Conservation (phyloP, 2,113 vertebrate genomes). For the Anhinga anhinga region DNA sequence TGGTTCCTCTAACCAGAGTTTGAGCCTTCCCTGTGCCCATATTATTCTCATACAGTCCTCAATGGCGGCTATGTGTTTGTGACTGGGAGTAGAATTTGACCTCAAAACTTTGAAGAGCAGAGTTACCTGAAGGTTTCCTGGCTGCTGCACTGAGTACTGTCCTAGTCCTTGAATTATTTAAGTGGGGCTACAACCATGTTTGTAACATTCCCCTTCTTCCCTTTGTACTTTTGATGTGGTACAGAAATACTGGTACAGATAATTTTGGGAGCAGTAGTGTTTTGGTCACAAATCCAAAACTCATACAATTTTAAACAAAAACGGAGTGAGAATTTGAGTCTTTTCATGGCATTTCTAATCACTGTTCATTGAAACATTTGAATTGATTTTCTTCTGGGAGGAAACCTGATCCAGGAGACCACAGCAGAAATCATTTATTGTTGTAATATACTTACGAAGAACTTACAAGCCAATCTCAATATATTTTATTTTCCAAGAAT, state of each 20-base stretch:
- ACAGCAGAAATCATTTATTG: neutral
- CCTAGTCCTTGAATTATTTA: neutral
- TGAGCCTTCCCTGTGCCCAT: neutral
- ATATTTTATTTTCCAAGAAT: neutral
- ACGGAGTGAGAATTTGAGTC: neutral
- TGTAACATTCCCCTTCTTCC: neutral
- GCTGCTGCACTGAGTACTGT: neutral
- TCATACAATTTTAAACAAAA: neutral
- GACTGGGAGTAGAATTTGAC: neutral
- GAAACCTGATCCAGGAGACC: neutral
- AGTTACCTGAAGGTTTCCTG: neutral
- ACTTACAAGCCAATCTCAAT: neutral
- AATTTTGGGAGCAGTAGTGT: neutral
- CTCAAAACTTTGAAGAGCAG: neutral
- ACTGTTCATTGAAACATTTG: neutral
- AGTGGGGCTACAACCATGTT: neutral
- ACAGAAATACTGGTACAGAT: neutral
- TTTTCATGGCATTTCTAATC: neutral
- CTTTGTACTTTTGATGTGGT: neutral
- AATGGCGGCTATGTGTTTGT: neutral
- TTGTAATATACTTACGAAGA: neutral
- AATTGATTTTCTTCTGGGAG: neutral
- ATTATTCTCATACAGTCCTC: neutral
- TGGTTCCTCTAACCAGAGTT: neutral
- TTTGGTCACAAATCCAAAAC: neutral